These are phyloP conservation scores for Eriosoma lanigerum DNA, from an alignment of 1,140 invertebrate genomes.

Conservation along the genomic window DNA sequence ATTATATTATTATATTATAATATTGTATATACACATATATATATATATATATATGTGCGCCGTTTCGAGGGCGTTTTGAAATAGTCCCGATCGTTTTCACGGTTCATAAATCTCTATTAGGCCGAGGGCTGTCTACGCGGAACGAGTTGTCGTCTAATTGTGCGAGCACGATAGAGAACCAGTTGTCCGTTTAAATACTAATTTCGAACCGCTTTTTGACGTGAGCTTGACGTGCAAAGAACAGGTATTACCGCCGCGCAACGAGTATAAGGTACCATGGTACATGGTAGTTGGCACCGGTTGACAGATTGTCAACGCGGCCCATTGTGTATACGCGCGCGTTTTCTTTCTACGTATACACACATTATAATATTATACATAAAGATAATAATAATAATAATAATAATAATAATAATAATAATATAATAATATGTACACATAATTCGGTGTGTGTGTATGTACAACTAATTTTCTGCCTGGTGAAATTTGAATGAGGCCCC, in stretches of 20 bases:
- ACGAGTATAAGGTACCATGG: not conserved
- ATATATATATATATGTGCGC: too few species aligned
- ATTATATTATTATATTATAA: too few species aligned
- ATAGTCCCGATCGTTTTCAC: conserved; percentile 45
- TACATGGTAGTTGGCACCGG: not conserved
- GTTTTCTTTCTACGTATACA: not conserved
- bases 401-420: conserved; percentile 20
- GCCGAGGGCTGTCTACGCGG: conserved; percentile 34
- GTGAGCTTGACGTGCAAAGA: conserved; percentile 37
- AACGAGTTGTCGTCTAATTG: conserved; percentile 49
- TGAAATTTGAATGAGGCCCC: conserved; percentile 32
- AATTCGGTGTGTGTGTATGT: not conserved
- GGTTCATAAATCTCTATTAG: conserved; percentile 51
- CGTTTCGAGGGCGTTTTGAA: conserved; percentile 41
- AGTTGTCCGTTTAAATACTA: conserved; percentile 42
- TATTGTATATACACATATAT: too few species aligned
- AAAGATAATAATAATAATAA: not conserved
- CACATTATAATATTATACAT: conserved; percentile 2
- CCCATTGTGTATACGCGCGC: conserved; percentile 1
- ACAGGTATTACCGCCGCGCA: conserved; percentile 21
- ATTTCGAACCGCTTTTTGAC: conserved; percentile 44
- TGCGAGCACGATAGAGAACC: conserved; percentile 34
- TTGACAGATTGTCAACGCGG: conserved; percentile 44
- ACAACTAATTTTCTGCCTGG: conserved; percentile 46
- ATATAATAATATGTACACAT: too few species aligned